A percentile compares a stretch with the other conserved stretches of the same genome.
phyloP scores from a whole-genome alignment of 2,888 invertebrate genomes.

The Phania funesta region DNA sequence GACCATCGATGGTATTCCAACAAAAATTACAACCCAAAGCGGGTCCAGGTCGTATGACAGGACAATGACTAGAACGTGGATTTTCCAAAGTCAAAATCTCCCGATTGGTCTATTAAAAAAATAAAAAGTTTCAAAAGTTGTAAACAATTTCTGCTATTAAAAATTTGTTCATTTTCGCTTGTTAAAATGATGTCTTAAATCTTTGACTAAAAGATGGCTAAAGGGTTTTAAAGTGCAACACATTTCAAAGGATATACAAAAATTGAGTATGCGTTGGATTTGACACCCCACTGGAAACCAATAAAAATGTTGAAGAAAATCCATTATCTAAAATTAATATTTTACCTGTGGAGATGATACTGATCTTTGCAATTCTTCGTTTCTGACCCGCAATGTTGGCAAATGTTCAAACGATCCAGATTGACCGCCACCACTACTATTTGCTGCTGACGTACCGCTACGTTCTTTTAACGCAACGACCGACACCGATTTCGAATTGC shows the following conservation, averaged over 20 bases:
- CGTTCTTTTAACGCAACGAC: slow-evolving; percentile 71
- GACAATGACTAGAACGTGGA: slow-evolving; percentile 89
- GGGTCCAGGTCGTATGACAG: slow-evolving; percentile 90
- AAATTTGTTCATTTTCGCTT: no score
- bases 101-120: slow-evolving; percentile 79
- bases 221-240: no score
- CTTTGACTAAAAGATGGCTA: no score
- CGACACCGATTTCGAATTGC: slow-evolving; percentile 75
- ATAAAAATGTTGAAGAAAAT: no score
- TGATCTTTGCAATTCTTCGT: slow-evolving; percentile 83
- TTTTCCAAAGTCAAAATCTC: slow-evolving; percentile 80
- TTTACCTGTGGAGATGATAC: slow-evolving; percentile 84
- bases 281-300: no score
- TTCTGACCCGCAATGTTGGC: slow-evolving; percentile 81
- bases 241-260: no score
- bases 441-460: slow-evolving; percentile 68
- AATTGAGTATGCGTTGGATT: no score
- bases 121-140: not conserved
- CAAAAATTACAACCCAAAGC: slow-evolving; percentile 94
- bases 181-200: no score
- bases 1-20: slow-evolving; percentile 93
- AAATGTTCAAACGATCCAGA: slow-evolving; percentile 79
- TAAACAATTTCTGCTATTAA: not conserved
- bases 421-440: slow-evolving; percentile 73
- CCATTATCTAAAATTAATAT: not conserved